These are phyloP conservation scores for Caenorhabditis sinica DNA, from an alignment of 2,888 invertebrate species.

Conservation along the genomic window DNA sequence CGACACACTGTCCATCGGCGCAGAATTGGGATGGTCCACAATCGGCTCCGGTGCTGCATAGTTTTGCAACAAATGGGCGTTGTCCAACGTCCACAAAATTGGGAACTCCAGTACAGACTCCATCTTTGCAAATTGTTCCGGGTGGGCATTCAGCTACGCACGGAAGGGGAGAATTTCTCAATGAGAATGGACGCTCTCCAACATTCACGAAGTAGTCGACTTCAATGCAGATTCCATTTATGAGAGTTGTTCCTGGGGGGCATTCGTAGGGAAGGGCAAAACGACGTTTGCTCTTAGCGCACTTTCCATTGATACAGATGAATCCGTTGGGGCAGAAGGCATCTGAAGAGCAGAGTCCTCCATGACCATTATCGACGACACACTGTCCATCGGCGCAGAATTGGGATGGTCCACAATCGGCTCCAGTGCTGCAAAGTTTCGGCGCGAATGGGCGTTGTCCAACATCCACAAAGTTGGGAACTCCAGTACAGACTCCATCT, in stretches of 20 bases:
- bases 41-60: neutral
- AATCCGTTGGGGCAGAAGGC: neutral
- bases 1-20: constrained; percentile 8
- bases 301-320: constrained; percentile 2
- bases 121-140: neutral
- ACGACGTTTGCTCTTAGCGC: neutral
- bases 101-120: neutral
- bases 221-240: neutral
- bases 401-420: neutral
- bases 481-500: neutral
- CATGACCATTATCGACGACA: neutral
- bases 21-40: neutral
- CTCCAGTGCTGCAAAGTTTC: neutral
- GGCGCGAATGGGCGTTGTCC: neutral
- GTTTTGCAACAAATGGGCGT: neutral
- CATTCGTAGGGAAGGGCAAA: neutral
- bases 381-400: constrained; percentile 10
- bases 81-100: neutral
- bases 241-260: neutral
- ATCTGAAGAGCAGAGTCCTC: constrained; percentile 6
- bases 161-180: too few species aligned
- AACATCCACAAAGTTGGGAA: neutral
- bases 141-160: neutral
- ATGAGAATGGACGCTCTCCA: too few species aligned
- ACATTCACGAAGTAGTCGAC: too few species aligned